A percentile compares a stretch with the other conserved stretches of the same genome.
These are phyloP conservation scores for Charaxes varanes DNA, from an alignment of 1,140 invertebrate species.

Conservation along the genomic window DNA sequence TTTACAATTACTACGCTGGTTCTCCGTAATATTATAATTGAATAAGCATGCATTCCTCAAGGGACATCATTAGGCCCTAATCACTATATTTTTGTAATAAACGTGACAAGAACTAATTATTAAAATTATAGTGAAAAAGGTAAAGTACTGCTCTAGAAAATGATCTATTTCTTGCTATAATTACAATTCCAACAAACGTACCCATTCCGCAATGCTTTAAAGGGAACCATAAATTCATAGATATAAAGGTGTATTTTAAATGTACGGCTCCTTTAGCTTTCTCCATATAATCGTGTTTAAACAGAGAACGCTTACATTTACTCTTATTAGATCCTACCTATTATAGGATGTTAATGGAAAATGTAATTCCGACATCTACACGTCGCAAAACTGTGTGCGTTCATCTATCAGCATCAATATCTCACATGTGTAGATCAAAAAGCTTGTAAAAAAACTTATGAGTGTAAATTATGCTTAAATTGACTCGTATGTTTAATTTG, in stretches of 20 bases:
- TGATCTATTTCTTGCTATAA: slow-evolving; percentile 4
- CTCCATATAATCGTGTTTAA: slow-evolving; percentile 7
- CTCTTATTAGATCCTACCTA: slow-evolving; percentile 9
- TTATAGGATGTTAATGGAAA: slow-evolving; percentile 7
- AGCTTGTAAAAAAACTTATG: too few species aligned
- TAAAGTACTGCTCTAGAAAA: background rate
- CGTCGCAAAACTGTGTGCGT: too few species aligned
- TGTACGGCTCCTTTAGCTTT: slow-evolving; percentile 2
- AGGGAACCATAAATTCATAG: background rate
- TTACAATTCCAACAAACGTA: background rate
- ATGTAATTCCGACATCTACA: background rate
- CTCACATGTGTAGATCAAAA: too few species aligned
- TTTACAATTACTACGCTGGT: too few species aligned
- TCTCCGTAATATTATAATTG: too few species aligned
- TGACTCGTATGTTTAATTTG: too few species aligned
- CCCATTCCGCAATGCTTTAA: background rate
- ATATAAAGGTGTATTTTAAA: background rate
- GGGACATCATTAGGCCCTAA: background rate
- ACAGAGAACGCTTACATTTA: slow-evolving; percentile 2
- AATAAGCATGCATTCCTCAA: background rate
- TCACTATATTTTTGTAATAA: background rate
- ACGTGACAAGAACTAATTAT: background rate
- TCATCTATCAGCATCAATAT: too few species aligned
- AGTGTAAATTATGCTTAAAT: too few species aligned
- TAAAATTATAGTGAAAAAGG: background rate